phyloP scores from a whole-genome alignment of 2,888 invertebrate species.

The Yponomeuta sedellus region DNA sequence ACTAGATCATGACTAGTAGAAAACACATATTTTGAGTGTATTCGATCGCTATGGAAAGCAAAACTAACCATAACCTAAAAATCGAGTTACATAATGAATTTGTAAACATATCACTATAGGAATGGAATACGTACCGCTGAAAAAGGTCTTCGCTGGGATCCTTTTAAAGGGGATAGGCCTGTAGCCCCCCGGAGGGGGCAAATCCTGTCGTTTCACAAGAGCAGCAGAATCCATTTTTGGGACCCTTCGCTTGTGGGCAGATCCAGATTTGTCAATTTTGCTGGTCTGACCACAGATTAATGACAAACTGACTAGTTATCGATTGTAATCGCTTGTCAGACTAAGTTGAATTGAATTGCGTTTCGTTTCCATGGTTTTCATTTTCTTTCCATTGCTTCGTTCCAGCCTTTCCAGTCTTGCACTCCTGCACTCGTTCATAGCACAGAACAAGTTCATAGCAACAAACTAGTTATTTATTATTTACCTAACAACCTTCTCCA shows the following conservation, averaged over 20 bases:
- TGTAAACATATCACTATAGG: constrained; percentile 15
- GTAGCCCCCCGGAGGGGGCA: constrained; percentile 96
- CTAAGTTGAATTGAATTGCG: too few species aligned
- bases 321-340: background rate
- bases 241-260: background rate
- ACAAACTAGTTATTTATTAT: constrained; percentile 14
- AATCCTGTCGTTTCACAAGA: constrained; percentile 79
- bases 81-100: constrained; percentile 54
- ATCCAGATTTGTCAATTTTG: background rate
- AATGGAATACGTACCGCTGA: constrained; percentile 75
- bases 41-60: background rate
- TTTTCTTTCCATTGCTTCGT: too few species aligned
- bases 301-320: too few species aligned
- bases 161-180: constrained; percentile 83
- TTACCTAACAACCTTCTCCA: background rate
- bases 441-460: background rate
- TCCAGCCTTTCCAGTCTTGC: too few species aligned
- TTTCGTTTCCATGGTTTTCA: too few species aligned
- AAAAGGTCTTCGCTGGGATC: constrained; percentile 82
- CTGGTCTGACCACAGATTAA: background rate
- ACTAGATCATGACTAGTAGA: too few species aligned
- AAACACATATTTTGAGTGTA: too few species aligned
- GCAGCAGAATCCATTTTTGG: background rate
- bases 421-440: too few species aligned
- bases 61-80: constrained; percentile 11